These are phyloP conservation scores for Saccopteryx bilineata DNA, from an alignment of 2,113 vertebrate species.

Conservation along the genomic window DNA sequence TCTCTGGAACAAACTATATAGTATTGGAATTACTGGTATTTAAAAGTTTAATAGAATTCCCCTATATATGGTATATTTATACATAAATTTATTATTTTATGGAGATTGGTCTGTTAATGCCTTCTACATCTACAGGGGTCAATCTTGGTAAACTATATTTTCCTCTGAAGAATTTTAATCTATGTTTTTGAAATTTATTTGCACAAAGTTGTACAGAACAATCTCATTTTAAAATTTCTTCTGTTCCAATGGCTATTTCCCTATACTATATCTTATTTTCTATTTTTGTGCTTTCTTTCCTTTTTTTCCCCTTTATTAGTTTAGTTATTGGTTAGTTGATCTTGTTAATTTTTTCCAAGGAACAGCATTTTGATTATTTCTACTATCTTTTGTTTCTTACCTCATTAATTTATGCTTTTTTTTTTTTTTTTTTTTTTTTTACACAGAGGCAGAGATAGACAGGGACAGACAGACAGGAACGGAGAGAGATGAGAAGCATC, in stretches of 20 bases:
- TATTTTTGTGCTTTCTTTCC: not conserved
- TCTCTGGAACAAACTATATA: not conserved
- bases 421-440: too few species aligned
- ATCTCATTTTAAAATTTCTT: not conserved
- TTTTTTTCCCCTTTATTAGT: not conserved
- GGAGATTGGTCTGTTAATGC: not conserved
- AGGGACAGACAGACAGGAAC: too few species aligned
- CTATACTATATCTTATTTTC: not conserved
- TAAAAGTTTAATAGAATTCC: not conserved
- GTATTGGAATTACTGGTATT: not conserved
- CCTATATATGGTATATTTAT: not conserved
- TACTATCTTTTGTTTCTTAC: not conserved
- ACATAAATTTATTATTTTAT: not conserved
- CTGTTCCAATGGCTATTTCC: not conserved
- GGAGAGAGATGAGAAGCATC: too few species aligned
- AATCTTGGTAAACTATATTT: not conserved
- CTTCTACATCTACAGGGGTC: not conserved
- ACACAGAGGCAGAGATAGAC: too few species aligned
- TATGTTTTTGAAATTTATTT: conserved; percentile 13
- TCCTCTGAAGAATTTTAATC: not conserved
- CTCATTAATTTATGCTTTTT: not conserved
- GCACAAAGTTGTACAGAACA: not conserved
- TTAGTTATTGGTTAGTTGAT: not conserved
- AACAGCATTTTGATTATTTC: not conserved
- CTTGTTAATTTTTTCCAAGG: conserved; percentile 2